Base-by-base conservation (phyloP, 2,888 invertebrate species). In the Campoletis raptor region DNA sequence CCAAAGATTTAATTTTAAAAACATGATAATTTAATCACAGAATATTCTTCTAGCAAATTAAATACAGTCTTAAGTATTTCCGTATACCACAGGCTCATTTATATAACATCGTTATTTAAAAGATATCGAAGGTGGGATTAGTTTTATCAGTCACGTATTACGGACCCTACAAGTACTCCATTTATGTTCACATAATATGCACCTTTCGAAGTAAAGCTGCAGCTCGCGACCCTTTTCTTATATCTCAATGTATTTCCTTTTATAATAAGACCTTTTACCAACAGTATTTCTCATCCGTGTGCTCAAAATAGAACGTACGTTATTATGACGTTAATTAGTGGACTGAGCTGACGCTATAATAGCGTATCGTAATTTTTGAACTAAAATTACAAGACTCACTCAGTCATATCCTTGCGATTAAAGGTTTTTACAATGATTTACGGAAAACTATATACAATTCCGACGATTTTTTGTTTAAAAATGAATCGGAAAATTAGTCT, bases 81-180 rank as follows among this genome's bases (percentile, higher is more conserved):
- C 37, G 40, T 45, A 12, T 24, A 8, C 12, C 7, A 21, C 37
- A 12, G 15, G 2, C 37, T 24, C 66, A 67, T 52, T 67, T 30
- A 57, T 57, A 67, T 18, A 48, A 42, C 67, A 21, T 73, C 30
- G 81, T 78, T 69, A 78, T 74, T 85, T 54, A 37, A 54, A 10
- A 36, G 6, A 7, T 52, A 72, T 69, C 54, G 73, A 57, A 74
- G 79, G 78, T 74, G 54, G 79, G 69, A 82, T 82, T 79, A 76
- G 79, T 79, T 79, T 76, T 79, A 85, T 83, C 82, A 85, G 79
- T 82, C 74, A 85, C 73, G 82, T 79, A 82, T 85, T 82, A 82
- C 82, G 78, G n/a, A 74, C 52, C 74, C 64, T 79, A 79, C 69
- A 61, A 82, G 79, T 67, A 61, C 48, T 2, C 40, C 57, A 76